Evolutionary conservation across 35 echinoderm and acorn worm species (phyloP), one percentile per base, ranked within the genome.

Genomic region (Patiria miniata): DNA sequence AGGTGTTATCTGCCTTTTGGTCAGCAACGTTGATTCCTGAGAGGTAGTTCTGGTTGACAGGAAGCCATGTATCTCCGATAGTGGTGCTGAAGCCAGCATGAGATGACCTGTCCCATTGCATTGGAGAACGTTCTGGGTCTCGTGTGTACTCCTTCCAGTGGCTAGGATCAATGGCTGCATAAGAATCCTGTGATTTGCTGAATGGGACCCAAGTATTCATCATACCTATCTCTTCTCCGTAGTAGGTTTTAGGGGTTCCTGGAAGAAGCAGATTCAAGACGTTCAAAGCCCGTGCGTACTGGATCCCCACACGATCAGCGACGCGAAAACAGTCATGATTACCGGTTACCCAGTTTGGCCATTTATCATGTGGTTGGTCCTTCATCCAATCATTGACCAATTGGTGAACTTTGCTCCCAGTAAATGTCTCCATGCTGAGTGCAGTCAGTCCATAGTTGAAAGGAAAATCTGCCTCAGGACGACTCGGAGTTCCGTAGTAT

Each of bases 291-390:
- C 91, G 39, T 8, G 78, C 50, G 51, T 83, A 97, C 8, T 90
- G 58, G 2, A 53, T 8, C 6, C 95, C 95, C 9, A 97, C n/a
- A 34, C 88, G 81, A 68, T 90, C 83, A 0, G 80, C 40, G 6
- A 93, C 85, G 9, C 95, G 92, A 21, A 19, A 87, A 57, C 87
- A 90, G 77, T 97, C 95, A 51, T 97, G 95, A 80, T 97, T 97
- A 1, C 95, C 95, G 58, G 93, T 91, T 83, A 97, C 94, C 91
- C 91, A 97, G 38, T 97, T 97, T 38, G 94, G 94, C 94, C 94
- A 97, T 77, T 83, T 89, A 10, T 84, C 94, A 19, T 55, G 69
- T 22, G 87, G 83, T 16, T 78, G 77, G 52, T 78, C 47, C 1
- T 51, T 16, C 52, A 97, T 83, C 79, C 92, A 93, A 19, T 76